phyloP scores from a whole-genome alignment of 2,113 vertebrate species.

The Oenanthe melanoleuca region DNA sequence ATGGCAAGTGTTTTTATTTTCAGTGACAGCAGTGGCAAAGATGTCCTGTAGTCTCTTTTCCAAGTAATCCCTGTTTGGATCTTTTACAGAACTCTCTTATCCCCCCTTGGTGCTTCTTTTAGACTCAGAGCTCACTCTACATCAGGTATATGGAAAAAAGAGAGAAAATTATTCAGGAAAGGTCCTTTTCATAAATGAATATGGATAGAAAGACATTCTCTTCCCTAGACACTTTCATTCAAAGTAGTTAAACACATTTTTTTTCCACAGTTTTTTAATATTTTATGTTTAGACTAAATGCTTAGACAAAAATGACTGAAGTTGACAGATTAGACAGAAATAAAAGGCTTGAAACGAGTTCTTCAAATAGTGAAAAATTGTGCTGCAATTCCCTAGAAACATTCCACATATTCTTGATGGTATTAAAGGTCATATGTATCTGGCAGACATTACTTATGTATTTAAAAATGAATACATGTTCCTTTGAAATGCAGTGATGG shows the following conservation, averaged over 20 bases:
- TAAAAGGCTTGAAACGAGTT: background rate
- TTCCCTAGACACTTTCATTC: background rate
- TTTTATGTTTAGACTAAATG: background rate
- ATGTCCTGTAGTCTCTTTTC: background rate
- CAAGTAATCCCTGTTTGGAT: background rate
- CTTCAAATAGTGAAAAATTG: background rate
- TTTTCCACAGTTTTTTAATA: background rate
- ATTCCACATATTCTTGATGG: background rate
- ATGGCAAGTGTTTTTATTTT: background rate
- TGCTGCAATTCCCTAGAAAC: background rate
- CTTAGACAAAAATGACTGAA: conserved; percentile 23
- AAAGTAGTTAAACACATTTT: background rate
- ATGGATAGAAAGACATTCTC: background rate
- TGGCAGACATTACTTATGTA: background rate
- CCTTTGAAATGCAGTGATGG: background rate
- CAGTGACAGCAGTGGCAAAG: background rate
- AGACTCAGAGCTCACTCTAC: background rate
- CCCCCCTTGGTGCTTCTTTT: background rate
- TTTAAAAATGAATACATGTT: background rate
- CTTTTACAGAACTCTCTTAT: background rate
- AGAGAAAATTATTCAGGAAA: background rate
- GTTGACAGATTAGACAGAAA: background rate
- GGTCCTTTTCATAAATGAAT: background rate
- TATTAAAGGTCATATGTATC: background rate
- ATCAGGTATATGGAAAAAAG: background rate